Base-by-base conservation (phyloP, 2,797 vertebrate species). In the Cyprinodon diabolis region DNA sequence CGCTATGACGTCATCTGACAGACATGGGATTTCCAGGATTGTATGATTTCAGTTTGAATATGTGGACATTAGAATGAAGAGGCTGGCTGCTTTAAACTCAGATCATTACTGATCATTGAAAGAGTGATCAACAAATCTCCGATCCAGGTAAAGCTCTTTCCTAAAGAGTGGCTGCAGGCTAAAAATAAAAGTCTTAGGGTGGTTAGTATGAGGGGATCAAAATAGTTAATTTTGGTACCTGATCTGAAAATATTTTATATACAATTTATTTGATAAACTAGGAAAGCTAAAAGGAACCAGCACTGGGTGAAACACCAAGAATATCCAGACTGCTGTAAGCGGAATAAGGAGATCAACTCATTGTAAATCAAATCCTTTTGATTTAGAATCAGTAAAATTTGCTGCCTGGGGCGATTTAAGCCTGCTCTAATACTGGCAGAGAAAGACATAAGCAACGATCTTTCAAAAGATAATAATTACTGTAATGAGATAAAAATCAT, bases 1-100 rank as follows among this genome's bases (percentile, higher is more conserved):
- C 0, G 95, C 97, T 43, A 97, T 87, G 1, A 98, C 91, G 1
- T 97, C 95, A 77, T 97, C 98, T 99, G 83, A 19, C 40, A 60
- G 7, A 48, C 15, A 56, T 2, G 52, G 13, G 30, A 2, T 8
- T 17, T 35, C 66, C 45, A 68, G 6, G 11, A 71, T 68, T 43
- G 62, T 75, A 55, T 51, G n/a, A 3, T 0, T 52, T 54, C 62
- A 13, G 1, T 21, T 37, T 52, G 1, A n/a, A 17, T 23, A n/a
- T 57, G 19, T 51, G 51, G 0, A 14, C 17, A 66, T 30, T 12
- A 25, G 25, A 75, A 19, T 17, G 23, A 0, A 62, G 58, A 8
- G 30, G 12, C 57, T 60, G 30, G 17, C 30, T 60, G 30, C 30
- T 60, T 60, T 19, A 17, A 60, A 60, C 35, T 48, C 5, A 51